Conservation (phyloP, 2,113 vertebrate genomes). For the Notarius quadriscutis region DNA sequence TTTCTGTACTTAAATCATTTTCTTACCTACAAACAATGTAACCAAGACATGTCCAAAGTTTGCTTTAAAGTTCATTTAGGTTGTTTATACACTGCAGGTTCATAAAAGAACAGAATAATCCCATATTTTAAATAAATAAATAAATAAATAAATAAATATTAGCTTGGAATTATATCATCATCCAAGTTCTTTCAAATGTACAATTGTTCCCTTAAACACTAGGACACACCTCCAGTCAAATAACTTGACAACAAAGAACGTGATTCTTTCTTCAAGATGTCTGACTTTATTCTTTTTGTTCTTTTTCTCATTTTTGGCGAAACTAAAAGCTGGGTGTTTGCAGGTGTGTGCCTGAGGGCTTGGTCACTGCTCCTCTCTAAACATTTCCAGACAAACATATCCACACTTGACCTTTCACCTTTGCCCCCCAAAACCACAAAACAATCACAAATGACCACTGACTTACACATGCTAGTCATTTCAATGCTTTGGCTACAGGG, state of each 20-base stretch:
- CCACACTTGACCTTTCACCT: constrained; percentile 60
- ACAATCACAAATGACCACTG: constrained; percentile 63
- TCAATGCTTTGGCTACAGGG: constrained; percentile 60
- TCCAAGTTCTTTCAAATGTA: background rate
- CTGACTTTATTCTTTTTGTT: background rate
- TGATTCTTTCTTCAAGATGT: background rate
- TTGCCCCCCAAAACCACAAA: constrained; percentile 58
- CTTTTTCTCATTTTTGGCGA: background rate
- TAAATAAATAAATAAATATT: background rate
- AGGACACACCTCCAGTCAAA: background rate
- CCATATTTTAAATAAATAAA: background rate
- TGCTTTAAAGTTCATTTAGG: background rate
- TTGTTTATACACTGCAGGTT: background rate
- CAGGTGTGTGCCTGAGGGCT: constrained; percentile 37
- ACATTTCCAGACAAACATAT: constrained; percentile 49
- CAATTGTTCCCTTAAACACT: background rate
- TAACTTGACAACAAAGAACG: background rate
- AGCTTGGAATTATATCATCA: background rate
- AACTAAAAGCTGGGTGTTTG: background rate
- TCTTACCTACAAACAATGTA: background rate
- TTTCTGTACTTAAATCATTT: background rate
- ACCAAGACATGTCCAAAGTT: background rate
- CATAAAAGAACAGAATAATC: background rate
- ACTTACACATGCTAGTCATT: constrained; percentile 66
- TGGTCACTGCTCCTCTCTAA: constrained; percentile 59